phyloP scores from a whole-genome alignment of 2,113 vertebrate genomes.

The Eira barbara region DNA sequence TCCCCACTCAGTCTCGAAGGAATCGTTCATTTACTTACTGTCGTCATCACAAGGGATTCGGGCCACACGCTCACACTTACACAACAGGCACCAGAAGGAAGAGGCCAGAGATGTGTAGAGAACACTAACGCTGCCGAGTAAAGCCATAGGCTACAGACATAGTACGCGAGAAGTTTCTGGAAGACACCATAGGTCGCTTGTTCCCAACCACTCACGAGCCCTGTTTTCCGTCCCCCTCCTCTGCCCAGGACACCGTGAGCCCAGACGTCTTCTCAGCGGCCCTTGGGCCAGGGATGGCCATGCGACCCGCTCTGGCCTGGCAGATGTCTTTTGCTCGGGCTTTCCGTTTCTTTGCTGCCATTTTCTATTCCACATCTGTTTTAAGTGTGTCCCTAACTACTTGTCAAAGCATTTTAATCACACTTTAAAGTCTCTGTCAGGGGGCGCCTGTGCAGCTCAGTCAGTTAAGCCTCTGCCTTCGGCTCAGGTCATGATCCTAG shows the following conservation, averaged over 20 bases:
- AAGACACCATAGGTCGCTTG: too few relatives aligned
- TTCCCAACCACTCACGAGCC: fast-evolving
- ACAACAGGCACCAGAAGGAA: too few relatives aligned
- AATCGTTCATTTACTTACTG: background rate
- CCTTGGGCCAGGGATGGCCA: too few relatives aligned
- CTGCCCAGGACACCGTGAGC: too few relatives aligned
- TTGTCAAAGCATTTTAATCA: background rate
- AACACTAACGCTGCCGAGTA: background rate
- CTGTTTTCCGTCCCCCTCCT: too few relatives aligned
- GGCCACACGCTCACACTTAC: fast-evolving
- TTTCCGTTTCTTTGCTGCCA: background rate
- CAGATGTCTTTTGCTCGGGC: background rate
- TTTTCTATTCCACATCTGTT: background rate
- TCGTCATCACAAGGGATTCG: background rate
- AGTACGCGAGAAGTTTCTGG: background rate
- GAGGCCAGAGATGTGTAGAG: background rate
- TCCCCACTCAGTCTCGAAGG: background rate
- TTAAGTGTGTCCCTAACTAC: background rate
- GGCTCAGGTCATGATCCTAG: too few relatives aligned
- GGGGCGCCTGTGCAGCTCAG: too few relatives aligned
- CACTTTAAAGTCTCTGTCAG: background rate
- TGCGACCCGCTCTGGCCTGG: fast-evolving
- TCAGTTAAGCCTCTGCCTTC: too few relatives aligned
- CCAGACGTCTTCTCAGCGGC: fast-evolving
- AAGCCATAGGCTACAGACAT: too few relatives aligned